phyloP scores from a whole-genome alignment of 2,888 invertebrate species.

The Acanthacorydalis orientalis region DNA sequence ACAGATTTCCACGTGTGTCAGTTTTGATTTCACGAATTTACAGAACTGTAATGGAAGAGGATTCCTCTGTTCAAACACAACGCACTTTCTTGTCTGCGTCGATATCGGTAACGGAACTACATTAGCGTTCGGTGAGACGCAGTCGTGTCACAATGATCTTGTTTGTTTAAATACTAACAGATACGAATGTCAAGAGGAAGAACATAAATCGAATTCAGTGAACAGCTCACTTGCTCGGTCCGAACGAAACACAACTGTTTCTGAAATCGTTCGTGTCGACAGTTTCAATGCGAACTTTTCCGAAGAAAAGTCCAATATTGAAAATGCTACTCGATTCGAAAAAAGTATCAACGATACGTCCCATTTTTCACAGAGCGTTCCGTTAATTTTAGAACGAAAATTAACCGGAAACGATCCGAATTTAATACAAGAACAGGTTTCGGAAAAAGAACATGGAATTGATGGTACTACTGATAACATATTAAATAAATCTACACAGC shows the following conservation, averaged over 20 bases:
- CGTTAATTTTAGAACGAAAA: too few species aligned
- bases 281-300: too few species aligned
- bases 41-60: conserved; percentile 29
- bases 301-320: too few species aligned
- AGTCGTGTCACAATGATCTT: conserved; percentile 9
- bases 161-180: conserved; percentile 9
- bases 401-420: too few species aligned
- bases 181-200: conserved; percentile 8
- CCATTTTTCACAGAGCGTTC: too few species aligned
- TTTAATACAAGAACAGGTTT: too few species aligned
- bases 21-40: neutral
- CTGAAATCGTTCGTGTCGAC: too few species aligned
- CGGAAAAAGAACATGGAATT: too few species aligned
- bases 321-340: too few species aligned
- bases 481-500: too few species aligned
- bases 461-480: too few species aligned
- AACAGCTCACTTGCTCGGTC: neutral
- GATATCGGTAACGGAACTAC: conserved; percentile 28
- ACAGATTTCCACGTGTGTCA: neutral
- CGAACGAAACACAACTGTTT: neutral
- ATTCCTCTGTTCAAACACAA: conserved; percentile 30
- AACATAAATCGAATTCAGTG: neutral
- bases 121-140: conserved; percentile 24
- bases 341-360: too few species aligned
- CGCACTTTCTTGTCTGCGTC: conserved; percentile 33